Evolutionary conservation across 2,888 invertebrate species (phyloP).

Genomic region (Caenorhabditis sp.): DNA sequence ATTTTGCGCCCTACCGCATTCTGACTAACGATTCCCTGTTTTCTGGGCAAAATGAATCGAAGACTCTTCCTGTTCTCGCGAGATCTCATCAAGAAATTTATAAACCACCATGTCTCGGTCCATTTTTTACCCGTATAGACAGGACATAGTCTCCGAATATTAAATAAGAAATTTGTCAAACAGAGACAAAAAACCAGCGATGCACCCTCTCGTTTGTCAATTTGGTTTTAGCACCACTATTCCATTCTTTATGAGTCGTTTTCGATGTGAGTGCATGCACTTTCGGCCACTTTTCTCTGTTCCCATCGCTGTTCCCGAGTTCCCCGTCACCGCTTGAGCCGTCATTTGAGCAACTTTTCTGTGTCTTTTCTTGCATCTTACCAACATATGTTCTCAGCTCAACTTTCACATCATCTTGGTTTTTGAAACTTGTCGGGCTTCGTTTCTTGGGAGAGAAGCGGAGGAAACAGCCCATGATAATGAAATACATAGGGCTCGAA

Average conservation of each 20-base stretch:
- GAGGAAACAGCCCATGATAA: conserved; percentile 32
- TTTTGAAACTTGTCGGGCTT: conserved; percentile 56
- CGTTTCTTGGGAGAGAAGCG: background rate
- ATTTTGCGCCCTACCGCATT: too few species aligned
- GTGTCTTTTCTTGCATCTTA: conserved; percentile 8
- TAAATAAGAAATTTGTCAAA: background rate
- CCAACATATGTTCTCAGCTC: conserved; percentile 44
- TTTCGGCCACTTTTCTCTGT: conserved; percentile 51
- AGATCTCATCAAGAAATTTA: conserved; percentile 1
- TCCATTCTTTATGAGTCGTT: conserved; percentile 49
- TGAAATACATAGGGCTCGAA: conserved; percentile 52
- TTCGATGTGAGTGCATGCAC: conserved; percentile 53
- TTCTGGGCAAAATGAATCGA: too few species aligned
- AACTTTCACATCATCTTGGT: conserved; percentile 17
- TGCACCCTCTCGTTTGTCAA: conserved; percentile 9
- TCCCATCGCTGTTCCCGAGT: conserved; percentile 27
- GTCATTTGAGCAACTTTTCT: conserved; percentile 40
- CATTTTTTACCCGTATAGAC: background rate
- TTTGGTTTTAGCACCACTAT: conserved; percentile 47
- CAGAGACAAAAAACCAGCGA: background rate
- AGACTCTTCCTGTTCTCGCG: background rate
- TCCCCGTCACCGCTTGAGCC: conserved; percentile 25
- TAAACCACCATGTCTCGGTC: conserved; percentile 6
- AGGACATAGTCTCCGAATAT: background rate
- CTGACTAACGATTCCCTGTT: too few species aligned